Evolutionary conservation across 2,797 vertebrate species (phyloP), one percentile per base, ranked within the genome.

Genomic region (Avahi laniger): DNA sequence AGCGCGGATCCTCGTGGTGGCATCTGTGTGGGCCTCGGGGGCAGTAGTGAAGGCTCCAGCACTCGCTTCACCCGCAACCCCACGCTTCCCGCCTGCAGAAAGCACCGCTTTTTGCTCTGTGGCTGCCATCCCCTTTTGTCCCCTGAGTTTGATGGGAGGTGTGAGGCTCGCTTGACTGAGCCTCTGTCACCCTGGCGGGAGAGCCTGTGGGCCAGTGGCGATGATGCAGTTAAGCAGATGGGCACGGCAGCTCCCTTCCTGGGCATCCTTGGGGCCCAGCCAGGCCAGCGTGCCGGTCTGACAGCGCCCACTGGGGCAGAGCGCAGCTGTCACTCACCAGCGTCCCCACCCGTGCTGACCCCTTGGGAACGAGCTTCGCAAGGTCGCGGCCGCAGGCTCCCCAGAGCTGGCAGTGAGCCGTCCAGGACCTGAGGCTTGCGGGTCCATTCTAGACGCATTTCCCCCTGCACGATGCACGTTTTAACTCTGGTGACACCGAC

Each of bases 1-100:
- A 12, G 26, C 35, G 0, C 0, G 0, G 30, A 11, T 43, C 26
- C 26, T 70, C 20, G 15, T 11, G 52, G 7, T 7, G 15, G 20
- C 13, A 17, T 70, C 48, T 30, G 35, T 17, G 28, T 52, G 72
- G 20, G 43, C 1, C 13, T 41, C 1, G 48, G 81, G 13, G 63
- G 3, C 0, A 17, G 18, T 3, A 7, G 24, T 26, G 7, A 7
- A 26, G 35, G 52, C 46, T 10, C 2, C 28, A 13, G 33, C 3
- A 59, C 17, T 13, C 12, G 22, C 33, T 24, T 30, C 41, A 22
- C 30, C 18, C 28, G 41, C 20, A n/a, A 41, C 22, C 18, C 38
- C 63, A 4, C 22, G 28, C 63, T 28, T n/a, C 15, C 22, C 4
- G 18, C 65, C 63, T 65, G 35, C 46, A 30, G 26, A 69, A 69